Conservation (phyloP, 2,888 invertebrate species). For the Melanostoma scalare region DNA sequence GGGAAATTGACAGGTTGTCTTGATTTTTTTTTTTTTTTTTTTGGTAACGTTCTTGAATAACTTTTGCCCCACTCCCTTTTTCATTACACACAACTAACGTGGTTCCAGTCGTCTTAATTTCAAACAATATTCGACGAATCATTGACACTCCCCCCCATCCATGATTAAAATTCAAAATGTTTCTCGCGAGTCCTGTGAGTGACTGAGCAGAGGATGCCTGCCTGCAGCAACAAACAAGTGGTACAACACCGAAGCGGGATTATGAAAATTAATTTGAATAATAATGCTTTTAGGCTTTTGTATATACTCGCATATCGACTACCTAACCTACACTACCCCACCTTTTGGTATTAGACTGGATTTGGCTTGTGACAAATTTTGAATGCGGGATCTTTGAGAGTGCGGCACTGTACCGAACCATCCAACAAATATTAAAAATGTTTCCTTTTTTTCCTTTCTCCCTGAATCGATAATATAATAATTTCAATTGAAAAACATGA, state of each 20-base stretch:
- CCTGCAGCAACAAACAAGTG: slow-evolving; percentile 69
- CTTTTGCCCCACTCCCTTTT: slow-evolving; percentile 5
- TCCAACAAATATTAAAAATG: slow-evolving; percentile 37
- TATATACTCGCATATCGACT: neutral
- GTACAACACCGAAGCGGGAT: slow-evolving; percentile 67
- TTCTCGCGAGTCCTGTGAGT: slow-evolving; percentile 52
- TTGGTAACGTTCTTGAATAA: neutral
- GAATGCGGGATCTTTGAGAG: slow-evolving; percentile 44
- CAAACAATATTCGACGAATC: slow-evolving; percentile 71
- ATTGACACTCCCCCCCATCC: slow-evolving; percentile 67
- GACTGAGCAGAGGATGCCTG: slow-evolving; percentile 35
- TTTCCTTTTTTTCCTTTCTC: slow-evolving; percentile 1
- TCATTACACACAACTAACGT: slow-evolving; percentile 35
- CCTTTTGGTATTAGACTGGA: slow-evolving; percentile 36
- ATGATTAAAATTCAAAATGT: slow-evolving; percentile 71
- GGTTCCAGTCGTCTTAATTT: slow-evolving; percentile 65
- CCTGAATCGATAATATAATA: slow-evolving; percentile 56
- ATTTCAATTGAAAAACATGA: slow-evolving; percentile 68
- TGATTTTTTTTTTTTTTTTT: slow-evolving; percentile 44
- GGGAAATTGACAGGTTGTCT: slow-evolving; percentile 73
- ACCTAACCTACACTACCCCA: slow-evolving; percentile 28
- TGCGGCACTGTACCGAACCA: slow-evolving; percentile 40
- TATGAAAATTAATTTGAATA: slow-evolving; percentile 79
- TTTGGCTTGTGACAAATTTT: slow-evolving; percentile 70
- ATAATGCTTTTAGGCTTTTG: slow-evolving; percentile 76